Percentiles rank a stretch among this genome's conserved stretches.
These are phyloP conservation scores for Elysia crispata DNA, from an alignment of 2,888 invertebrate genomes.

Conservation along the genomic window DNA sequence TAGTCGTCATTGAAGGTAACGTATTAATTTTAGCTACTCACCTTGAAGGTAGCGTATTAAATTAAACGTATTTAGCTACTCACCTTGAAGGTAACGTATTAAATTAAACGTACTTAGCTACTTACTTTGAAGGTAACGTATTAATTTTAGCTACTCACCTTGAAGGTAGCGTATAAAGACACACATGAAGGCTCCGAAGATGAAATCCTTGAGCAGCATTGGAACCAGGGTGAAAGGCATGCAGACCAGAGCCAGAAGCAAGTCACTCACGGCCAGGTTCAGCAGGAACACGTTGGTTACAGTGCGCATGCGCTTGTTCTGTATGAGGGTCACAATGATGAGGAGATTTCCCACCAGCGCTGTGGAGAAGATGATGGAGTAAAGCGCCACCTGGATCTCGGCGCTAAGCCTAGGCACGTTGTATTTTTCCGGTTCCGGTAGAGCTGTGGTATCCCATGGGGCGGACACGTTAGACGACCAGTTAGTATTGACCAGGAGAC, in stretches of 20 bases:
- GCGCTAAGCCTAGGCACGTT: constrained; percentile 48
- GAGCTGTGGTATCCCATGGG: not conserved
- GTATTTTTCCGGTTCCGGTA: constrained; percentile 11
- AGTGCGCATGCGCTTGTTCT: constrained; percentile 80
- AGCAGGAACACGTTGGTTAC: constrained; percentile 80
- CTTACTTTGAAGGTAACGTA: constrained; percentile 82
- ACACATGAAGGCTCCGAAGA: constrained; percentile 87
- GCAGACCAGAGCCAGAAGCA: constrained; percentile 89
- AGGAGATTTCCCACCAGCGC: constrained; percentile 88
- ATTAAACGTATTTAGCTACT: too few species aligned
- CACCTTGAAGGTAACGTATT: not conserved
- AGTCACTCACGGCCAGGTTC: constrained; percentile 83
- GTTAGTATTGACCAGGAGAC: not conserved
- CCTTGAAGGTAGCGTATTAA: too few species aligned
- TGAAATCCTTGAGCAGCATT: constrained; percentile 83
- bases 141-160: constrained; percentile 80
- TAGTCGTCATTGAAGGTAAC: too few species aligned
- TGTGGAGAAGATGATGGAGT: constrained; percentile 86
- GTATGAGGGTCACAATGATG: constrained; percentile 83
- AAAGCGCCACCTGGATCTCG: constrained; percentile 82
- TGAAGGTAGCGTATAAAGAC: constrained; percentile 86
- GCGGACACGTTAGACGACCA: not conserved
- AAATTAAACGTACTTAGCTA: too few species aligned
- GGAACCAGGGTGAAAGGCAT: constrained; percentile 87
- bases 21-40: too few species aligned